A percentile compares a stretch with the other conserved stretches of the same genome.
Evolutionary conservation across 2,888 invertebrate genomes (phyloP).

Genomic region (Netelia melanura): DNA sequence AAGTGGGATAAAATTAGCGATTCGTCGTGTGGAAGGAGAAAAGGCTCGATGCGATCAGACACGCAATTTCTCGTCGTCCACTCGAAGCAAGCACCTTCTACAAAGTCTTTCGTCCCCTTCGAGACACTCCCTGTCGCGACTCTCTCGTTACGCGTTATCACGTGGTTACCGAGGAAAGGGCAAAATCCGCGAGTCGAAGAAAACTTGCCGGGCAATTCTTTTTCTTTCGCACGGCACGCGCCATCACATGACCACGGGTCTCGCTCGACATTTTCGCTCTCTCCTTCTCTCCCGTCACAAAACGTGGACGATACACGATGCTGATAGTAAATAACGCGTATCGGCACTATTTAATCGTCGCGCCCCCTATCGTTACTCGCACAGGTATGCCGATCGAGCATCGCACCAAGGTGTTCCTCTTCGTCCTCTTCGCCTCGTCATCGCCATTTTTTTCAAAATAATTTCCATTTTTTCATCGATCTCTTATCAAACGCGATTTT

Average conservation of each 20-base stretch:
- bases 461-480: not conserved
- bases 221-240: not conserved
- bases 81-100: not conserved
- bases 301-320: constrained; percentile 16
- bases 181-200: not conserved
- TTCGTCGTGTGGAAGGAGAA: constrained; percentile 34
- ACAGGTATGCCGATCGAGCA: constrained; percentile 32
- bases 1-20: constrained; percentile 59
- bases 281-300: constrained; percentile 50
- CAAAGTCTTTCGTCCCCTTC: not conserved
- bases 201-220: not conserved
- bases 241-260: constrained; percentile 52
- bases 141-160: constrained; percentile 15
- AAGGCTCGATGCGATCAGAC: constrained; percentile 45
- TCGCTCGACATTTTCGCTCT: constrained; percentile 36
- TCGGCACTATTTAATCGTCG: constrained; percentile 62
- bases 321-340: constrained; percentile 57
- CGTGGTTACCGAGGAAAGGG: constrained; percentile 32
- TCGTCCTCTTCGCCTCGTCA: not conserved
- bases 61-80: constrained; percentile 15
- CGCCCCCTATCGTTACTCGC: constrained; percentile 40
- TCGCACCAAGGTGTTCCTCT: constrained; percentile 8
- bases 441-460: not conserved
- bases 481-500: not conserved
- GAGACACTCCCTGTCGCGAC: not conserved